Evolutionary conservation across 2,888 invertebrate genomes (phyloP).

Genomic region (Cephus spinipes): DNA sequence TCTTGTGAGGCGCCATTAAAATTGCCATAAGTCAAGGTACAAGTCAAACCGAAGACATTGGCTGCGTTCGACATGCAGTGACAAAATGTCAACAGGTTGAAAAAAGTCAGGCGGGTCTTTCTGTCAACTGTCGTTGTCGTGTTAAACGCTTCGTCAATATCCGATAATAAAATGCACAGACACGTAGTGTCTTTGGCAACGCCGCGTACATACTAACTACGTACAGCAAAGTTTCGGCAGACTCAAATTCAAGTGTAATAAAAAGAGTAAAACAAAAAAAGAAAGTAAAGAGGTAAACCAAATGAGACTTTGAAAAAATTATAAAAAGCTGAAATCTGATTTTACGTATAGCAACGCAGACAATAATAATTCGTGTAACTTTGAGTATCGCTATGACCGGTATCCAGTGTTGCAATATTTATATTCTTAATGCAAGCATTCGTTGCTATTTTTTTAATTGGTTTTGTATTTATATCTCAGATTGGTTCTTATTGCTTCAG

Average conservation of each 20-base stretch:
- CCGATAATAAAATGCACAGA: neutral
- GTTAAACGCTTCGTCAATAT: neutral
- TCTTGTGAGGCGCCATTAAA: neutral
- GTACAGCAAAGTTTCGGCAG: neutral
- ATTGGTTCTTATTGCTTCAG: neutral
- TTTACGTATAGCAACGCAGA: neutral
- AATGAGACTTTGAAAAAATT: neutral
- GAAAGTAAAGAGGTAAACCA: no score
- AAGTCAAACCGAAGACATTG: neutral
- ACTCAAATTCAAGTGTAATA: neutral
- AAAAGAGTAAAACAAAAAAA: neutral
- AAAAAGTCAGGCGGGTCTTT: neutral
- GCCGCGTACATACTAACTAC: neutral
- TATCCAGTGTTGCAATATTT: neutral
- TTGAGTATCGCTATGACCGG: neutral
- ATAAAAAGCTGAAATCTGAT: neutral
- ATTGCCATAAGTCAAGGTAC: neutral
- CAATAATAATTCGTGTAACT: neutral
- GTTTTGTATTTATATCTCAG: neutral
- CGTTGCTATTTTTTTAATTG: neutral
- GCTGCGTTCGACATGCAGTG: neutral
- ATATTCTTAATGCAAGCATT: neutral
- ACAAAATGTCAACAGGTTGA: neutral
- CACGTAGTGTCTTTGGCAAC: neutral
- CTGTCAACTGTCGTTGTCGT: neutral